Conservation (phyloP, 2,113 vertebrate genomes). For the Sander lucioperca region DNA sequence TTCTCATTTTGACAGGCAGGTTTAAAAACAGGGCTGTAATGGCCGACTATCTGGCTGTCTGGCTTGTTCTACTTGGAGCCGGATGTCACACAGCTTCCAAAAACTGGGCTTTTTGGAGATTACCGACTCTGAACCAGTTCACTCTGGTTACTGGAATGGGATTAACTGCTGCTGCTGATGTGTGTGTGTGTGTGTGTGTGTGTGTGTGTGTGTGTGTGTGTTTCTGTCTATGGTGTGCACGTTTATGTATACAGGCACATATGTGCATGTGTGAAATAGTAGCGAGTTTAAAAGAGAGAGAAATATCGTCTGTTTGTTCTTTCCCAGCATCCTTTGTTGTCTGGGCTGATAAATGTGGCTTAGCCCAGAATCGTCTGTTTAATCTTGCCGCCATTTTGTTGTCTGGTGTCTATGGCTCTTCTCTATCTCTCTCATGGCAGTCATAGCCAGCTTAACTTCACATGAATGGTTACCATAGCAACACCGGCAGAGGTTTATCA, state of each 20-base stretch:
- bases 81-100: conserved; percentile 76
- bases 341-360: conserved; percentile 60
- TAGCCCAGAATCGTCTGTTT: conserved; percentile 72
- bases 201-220: conserved; percentile 14
- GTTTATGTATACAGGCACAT: conserved; percentile 30
- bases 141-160: conserved; percentile 82
- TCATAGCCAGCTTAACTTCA: conserved; percentile 73
- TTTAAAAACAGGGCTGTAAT: conserved; percentile 26
- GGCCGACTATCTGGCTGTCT: conserved; percentile 43
- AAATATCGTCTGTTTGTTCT: conserved; percentile 41
- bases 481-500: conserved; percentile 79
- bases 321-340: conserved; percentile 70
- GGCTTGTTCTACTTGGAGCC: conserved; percentile 67
- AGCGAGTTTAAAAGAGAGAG: conserved; percentile 1
- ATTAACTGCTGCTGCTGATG: conserved; percentile 74
- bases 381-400: conserved; percentile 83
- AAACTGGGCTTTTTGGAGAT: conserved; percentile 83
- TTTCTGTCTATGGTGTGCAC: neutral
- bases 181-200: conserved; percentile 17
- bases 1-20: conserved; percentile 2
- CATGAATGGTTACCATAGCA: conserved; percentile 80
- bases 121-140: conserved; percentile 82
- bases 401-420: conserved; percentile 55
- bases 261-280: conserved; percentile 40
- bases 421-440: conserved; percentile 70